Percentiles rank a stretch among this genome's conserved stretches.
Evolutionary conservation across 2,113 vertebrate genomes (phyloP).

Genomic region (rat (Rattus norvegicus)): GRCr8 NC_086029.1:18825001-18825500

Average conservation of each 20-base stretch:
- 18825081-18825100: neutral
- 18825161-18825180: neutral
- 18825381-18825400: neutral
- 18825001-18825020: neutral
- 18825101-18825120: neutral
- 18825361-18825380: neutral
- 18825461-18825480: neutral
- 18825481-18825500: neutral
- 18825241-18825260: neutral
- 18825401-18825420: neutral
- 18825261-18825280: neutral
- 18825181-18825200: constrained; percentile 1
- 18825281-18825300: neutral
- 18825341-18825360: neutral
- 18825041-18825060: neutral
- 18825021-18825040: neutral
- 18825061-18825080: neutral
- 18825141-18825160: neutral
- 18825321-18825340: neutral
- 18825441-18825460: neutral
- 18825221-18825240: neutral
- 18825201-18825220: constrained; percentile 16
- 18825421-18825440: neutral
- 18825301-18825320: neutral
- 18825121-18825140: neutral